Evolutionary conservation across 2,888 invertebrate species (phyloP).

Genomic region (Cerastis rubricosa): DNA sequence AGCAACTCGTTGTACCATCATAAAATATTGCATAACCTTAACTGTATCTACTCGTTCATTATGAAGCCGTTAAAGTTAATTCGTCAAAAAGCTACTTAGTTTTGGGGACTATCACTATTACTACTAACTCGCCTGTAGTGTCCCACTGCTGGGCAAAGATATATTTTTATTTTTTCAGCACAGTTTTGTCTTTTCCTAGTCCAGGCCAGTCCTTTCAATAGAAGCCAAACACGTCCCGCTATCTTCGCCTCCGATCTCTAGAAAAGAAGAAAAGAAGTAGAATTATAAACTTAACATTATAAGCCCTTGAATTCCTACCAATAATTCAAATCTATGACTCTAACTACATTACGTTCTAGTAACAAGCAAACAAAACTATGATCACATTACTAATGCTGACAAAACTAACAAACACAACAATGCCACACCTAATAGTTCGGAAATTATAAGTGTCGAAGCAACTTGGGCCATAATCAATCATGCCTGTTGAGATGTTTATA

Average conservation of each 20-base stretch:
- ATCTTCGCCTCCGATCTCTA: background rate
- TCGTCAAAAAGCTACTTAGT: too few species aligned
- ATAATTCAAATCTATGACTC: slow-evolving; percentile 22
- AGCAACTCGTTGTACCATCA: too few species aligned
- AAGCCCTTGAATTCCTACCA: background rate
- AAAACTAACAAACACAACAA: slow-evolving; percentile 70
- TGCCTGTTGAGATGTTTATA: slow-evolving; percentile 58
- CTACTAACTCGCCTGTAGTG: background rate
- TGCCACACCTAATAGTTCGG: slow-evolving; percentile 69
- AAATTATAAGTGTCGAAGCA: slow-evolving; percentile 74
- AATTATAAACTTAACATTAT: slow-evolving; percentile 26
- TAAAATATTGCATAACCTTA: slow-evolving; percentile 7
- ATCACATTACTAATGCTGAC: slow-evolving; percentile 51
- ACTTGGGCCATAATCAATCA: slow-evolving; percentile 72
- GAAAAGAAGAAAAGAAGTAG: too few species aligned
- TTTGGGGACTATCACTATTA: background rate
- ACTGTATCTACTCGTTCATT: background rate
- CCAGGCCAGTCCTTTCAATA: background rate
- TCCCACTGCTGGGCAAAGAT: background rate
- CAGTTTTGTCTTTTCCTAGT: background rate
- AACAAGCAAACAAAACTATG: slow-evolving; percentile 38
- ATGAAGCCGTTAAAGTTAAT: background rate
- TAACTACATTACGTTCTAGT: slow-evolving; percentile 16
- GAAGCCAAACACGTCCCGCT: background rate
- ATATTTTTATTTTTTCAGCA: background rate